phyloP scores from a whole-genome alignment of 2,113 vertebrate genomes.

The Australoheros scitulus region DNA sequence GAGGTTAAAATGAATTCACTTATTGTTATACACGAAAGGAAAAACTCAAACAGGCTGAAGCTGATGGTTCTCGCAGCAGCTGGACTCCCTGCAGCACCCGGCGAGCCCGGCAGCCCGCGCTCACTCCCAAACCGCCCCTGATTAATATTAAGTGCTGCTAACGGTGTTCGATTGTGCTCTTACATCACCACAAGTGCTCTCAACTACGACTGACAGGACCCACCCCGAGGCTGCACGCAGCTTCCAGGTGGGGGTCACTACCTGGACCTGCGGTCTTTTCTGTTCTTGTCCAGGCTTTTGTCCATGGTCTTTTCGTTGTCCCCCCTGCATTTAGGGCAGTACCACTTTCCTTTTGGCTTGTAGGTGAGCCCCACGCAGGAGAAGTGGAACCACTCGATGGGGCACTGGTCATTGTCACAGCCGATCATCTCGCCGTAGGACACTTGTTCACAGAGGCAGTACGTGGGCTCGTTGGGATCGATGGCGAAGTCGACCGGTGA shows the following conservation, averaged over 20 bases:
- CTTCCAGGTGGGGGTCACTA: constrained; percentile 79
- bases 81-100: constrained; percentile 20
- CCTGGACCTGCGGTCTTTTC: constrained; percentile 93
- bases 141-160: constrained; percentile 47
- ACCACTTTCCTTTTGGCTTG: constrained; percentile 97
- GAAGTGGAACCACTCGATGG: constrained; percentile 97
- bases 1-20: constrained; percentile 23
- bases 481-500: constrained; percentile 92
- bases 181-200: constrained; percentile 42
- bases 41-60: constrained; percentile 21
- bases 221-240: constrained; percentile 57
- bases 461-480: constrained; percentile 95
- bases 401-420: constrained; percentile 94
- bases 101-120: constrained; percentile 33
- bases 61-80: constrained; percentile 45
- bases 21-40: not conserved
- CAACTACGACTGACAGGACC: constrained; percentile 20
- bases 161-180: constrained; percentile 63
- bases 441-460: constrained; percentile 95
- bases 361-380: constrained; percentile 94
- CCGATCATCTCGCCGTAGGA: constrained; percentile 96
- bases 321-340: constrained; percentile 94
- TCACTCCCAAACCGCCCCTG: constrained; percentile 40
- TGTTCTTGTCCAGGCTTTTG: constrained; percentile 94
- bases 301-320: constrained; percentile 98